These are phyloP conservation scores for Oryzias woworae DNA, from an alignment of 2,113 vertebrate genomes.

Conservation along the genomic window DNA sequence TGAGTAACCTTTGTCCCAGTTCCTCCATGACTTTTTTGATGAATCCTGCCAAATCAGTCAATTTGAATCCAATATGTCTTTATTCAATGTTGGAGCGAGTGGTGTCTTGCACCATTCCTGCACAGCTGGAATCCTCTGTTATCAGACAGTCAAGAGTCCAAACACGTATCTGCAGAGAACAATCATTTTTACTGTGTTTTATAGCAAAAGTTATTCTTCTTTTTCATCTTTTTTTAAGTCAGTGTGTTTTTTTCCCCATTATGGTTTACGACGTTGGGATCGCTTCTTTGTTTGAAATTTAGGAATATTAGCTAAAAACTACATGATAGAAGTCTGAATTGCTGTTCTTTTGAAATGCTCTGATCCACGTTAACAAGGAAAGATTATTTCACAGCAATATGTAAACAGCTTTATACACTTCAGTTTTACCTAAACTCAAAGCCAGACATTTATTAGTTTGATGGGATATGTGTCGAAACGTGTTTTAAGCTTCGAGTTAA, in stretches of 20 bases:
- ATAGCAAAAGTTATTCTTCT: background rate
- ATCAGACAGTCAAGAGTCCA: background rate
- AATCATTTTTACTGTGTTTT: background rate
- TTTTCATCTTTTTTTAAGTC: background rate
- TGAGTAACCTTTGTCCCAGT: slow-evolving; percentile 53
- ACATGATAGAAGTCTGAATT: background rate
- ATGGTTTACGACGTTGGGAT: no score
- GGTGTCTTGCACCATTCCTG: slow-evolving; percentile 15
- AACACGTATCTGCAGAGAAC: background rate
- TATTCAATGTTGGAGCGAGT: slow-evolving; percentile 23
- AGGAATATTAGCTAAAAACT: no score
- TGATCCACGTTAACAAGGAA: background rate
- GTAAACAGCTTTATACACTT: background rate
- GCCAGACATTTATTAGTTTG: background rate
- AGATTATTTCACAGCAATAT: background rate
- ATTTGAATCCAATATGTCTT: background rate
- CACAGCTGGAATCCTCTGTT: background rate
- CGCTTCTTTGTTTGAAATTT: no score
- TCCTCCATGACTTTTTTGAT: slow-evolving; percentile 14
- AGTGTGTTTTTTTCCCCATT: no score
- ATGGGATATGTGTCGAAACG: background rate
- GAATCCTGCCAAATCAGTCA: slow-evolving; percentile 11
- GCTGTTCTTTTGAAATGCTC: background rate
- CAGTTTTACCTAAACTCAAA: background rate
- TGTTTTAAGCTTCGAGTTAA: no score